A percentile compares a stretch with the other conserved stretches of the same genome.
phyloP scores from a whole-genome alignment of 2,888 invertebrate species.

The Laspeyria flexula region DNA sequence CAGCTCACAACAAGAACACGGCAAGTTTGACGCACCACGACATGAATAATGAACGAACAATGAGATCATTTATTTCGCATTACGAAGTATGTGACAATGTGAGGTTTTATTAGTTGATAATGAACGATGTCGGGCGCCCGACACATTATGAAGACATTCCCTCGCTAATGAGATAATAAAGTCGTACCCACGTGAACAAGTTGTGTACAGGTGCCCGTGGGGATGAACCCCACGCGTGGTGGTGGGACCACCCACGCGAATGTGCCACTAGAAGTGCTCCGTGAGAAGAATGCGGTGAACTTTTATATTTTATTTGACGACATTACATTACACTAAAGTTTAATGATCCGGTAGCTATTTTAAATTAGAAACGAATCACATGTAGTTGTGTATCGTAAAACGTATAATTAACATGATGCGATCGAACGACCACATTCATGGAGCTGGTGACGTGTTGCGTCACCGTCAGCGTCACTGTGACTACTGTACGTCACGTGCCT shows the following conservation, averaged over 20 bases:
- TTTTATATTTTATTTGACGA: conserved; percentile 17
- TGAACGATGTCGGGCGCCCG: conserved; percentile 77
- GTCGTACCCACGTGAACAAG: conserved; percentile 44
- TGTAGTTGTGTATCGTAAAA: conserved; percentile 36
- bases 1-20: background rate
- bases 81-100: conserved; percentile 51
- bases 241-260: conserved; percentile 6
- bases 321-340: conserved; percentile 32
- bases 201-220: background rate
- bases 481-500: no score
- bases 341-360: conserved; percentile 38
- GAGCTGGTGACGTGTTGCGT: background rate
- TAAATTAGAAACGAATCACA: conserved; percentile 40
- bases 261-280: conserved; percentile 1
- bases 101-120: conserved; percentile 75
- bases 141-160: conserved; percentile 81
- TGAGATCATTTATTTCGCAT: background rate
- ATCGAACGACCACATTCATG: conserved; percentile 9
- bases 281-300: conserved; percentile 32
- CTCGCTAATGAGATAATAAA: conserved; percentile 80
- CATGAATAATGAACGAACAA: conserved; percentile 41
- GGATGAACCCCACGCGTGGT: background rate
- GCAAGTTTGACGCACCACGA: conserved; percentile 19
- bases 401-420: conserved; percentile 24
- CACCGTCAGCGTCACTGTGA: no score